phyloP scores from a whole-genome alignment of 2,113 vertebrate genomes.

The Strix uralensis region DNA sequence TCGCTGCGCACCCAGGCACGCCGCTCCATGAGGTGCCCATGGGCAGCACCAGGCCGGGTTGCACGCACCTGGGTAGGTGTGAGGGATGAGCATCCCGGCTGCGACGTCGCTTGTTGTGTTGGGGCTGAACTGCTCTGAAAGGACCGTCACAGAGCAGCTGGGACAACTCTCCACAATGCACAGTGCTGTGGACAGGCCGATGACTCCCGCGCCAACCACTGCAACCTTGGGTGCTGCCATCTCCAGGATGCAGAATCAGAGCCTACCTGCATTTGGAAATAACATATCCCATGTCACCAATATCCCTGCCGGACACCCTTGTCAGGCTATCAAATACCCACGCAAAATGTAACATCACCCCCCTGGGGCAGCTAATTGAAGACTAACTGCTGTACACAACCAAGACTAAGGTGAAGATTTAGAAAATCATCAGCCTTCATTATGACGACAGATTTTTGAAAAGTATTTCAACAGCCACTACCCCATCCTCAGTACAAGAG shows the following conservation, averaged over 20 bases:
- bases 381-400: not conserved
- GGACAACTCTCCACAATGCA: slow-evolving; percentile 77
- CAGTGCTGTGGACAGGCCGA: slow-evolving; percentile 88
- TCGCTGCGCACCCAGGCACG: accelerated
- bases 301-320: accelerated
- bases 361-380: not conserved
- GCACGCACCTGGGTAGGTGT: slow-evolving; percentile 78
- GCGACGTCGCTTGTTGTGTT: slow-evolving; percentile 89
- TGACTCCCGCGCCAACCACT: slow-evolving; percentile 86
- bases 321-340: not conserved
- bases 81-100: slow-evolving; percentile 86
- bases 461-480: not conserved
- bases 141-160: slow-evolving; percentile 75
- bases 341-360: not conserved
- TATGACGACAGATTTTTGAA: not conserved
- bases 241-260: not conserved
- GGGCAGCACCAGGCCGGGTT: accelerated
- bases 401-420: not conserved
- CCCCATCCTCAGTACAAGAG: not conserved
- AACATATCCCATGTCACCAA: not conserved
- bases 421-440: not conserved
- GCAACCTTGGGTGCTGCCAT: slow-evolving; percentile 68
- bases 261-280: not conserved
- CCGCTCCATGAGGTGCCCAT: accelerated
- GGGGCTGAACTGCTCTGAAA: slow-evolving; percentile 86